Conservation (phyloP, 2,888 invertebrate genomes). For the Clusia tigrina region DNA sequence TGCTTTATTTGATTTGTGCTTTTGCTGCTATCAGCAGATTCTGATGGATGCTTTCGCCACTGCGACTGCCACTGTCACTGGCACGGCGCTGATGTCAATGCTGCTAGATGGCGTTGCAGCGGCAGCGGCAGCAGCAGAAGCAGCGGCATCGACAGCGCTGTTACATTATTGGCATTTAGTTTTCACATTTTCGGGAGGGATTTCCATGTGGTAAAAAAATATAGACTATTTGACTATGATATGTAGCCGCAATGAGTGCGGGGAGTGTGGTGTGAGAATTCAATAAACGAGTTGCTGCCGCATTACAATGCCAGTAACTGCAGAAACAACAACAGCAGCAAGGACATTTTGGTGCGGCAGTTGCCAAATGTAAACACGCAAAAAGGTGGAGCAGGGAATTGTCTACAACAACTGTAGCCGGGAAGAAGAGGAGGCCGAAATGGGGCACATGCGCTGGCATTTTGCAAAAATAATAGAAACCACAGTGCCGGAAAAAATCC, state of each 20-base stretch:
- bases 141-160: too few species aligned
- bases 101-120: not conserved
- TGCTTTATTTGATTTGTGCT: conserved; percentile 34
- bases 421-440: not conserved
- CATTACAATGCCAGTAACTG: not conserved
- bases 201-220: not conserved
- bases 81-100: not conserved
- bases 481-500: not conserved
- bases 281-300: conserved; percentile 16
- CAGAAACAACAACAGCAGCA: too few species aligned
- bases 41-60: conserved; percentile 27
- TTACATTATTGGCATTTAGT: conserved; percentile 2
- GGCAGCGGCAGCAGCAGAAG: not conserved
- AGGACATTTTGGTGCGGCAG: not conserved
- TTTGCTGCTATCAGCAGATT: conserved; percentile 28
- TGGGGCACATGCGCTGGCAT: not conserved
- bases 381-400: conserved; percentile 5
- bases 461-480: not conserved
- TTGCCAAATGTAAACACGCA: conserved; percentile 7
- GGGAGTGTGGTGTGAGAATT: not conserved
- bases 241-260: not conserved
- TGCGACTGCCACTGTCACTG: too few species aligned
- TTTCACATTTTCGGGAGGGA: not conserved
- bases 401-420: too few species aligned
- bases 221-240: not conserved